Evolutionary conservation across 1,140 invertebrate genomes (phyloP), one percentile per base, ranked within the genome.

Genomic region (Rhynchophorus ferrugineus): DNA sequence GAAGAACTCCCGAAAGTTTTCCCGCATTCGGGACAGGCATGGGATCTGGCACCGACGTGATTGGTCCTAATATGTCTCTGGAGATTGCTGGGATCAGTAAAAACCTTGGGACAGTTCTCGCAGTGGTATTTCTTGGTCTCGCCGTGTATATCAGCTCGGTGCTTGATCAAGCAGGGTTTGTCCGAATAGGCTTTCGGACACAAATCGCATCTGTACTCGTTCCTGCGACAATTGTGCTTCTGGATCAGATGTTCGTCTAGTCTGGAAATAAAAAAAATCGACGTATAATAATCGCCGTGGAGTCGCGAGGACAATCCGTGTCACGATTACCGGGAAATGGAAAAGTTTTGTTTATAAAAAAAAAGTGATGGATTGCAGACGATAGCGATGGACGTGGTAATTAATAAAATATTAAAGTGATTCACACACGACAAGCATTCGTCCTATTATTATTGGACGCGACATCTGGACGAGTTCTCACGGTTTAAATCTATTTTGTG

Each of bases 1-100:
- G 91, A 95, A 42, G 89, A 92, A 17, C 94, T 96, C 7, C 89
- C 92, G 72, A 99, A 99, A 37, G 95, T 96, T 75, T 99, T 99
- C 47, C 95, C 95, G 73, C 95, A 99, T 75, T 98, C 93, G 41
- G 86, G 82, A 71, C 95, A 98, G 46, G 93, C 91, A 80, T 98
- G 94, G 63, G 87, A 87, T 61, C 92, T 78, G 3, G 91, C 91
- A 11, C 92, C 92, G 14, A 88, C 85, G 84, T 96, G 93, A 68
- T 91, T 85, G 34, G 86, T 85, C 61, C 93, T 80, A 67, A 98
- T 96, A 78, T 98, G 95, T 55, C 92, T 83, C 75, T 97, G 93
- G 49, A 97, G 80, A 74, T 95, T 95, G 72, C 88, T 91, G 59
- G 92, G 89, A 79, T 97, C 93, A 56, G 90, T 89, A 77, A 95